Base-by-base conservation (phyloP, 1,140 invertebrate genomes). In the Megalopta genalis region DNA sequence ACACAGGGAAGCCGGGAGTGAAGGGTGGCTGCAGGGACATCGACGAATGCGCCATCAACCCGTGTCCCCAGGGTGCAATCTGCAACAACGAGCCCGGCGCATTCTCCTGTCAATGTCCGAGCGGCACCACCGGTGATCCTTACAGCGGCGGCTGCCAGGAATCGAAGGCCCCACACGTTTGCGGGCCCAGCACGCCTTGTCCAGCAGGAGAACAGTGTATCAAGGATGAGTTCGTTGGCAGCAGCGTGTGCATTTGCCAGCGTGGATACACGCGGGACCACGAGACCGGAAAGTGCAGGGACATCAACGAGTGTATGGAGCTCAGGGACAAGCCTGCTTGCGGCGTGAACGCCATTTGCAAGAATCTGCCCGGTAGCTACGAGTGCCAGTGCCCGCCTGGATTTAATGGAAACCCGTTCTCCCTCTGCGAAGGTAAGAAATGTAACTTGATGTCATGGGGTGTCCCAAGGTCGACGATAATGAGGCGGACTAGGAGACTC, bases 311-410 rank as follows among this genome's bases (percentile, higher is more conserved):
- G 92, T 99, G 98, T 86, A 94, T 95, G 1, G 95, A 96, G 87
- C 93, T 94, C 0, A 91, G 94, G 54, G 95, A 95, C 14, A 96
- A 96, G 81, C 94, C 95, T 0, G 95, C 96, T 5, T 98, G 97
- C 91, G 97, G 97, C 1, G 89, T 96, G 8, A 97, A 98, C 90
- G 97, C 97, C 3, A 95, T 98, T 62, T 98, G 98, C 89, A 98
- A 97, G 92, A 99, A 99, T 92, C 91, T 98, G 59, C 97, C 97
- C 0, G 98, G 98, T n/a, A 97, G 97, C 88, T 99, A 98, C 89
- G 97, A 98, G 92, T 98, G 97, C 88, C 96, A 97, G 86, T 99
- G 98, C 89, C 97, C 97, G 0, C 93, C 95, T 49, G 96, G 96
- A 12, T 98, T 96, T 87, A 96, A 96, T 87, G 97, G 97, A n/a